Base-by-base conservation (phyloP, 2,113 vertebrate genomes). In the Sciurus niger region DNA sequence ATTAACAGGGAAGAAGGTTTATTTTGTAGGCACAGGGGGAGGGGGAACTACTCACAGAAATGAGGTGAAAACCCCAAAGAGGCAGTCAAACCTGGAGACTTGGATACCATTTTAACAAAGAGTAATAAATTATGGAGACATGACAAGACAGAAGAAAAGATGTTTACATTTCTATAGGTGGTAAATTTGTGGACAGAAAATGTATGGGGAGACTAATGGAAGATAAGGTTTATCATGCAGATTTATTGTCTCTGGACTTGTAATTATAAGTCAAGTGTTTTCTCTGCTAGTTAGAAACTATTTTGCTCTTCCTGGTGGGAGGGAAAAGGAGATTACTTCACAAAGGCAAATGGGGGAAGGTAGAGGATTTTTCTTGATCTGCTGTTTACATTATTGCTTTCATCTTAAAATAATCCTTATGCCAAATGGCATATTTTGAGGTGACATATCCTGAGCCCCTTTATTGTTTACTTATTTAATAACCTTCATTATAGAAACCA, bases 381-480 rank as follows among this genome's bases (percentile, higher is more conserved):
- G 12, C 65, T 67, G 2, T 86, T 92, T 65, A 68, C 79, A 85
- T 53, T 58, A 10, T 40, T 94, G 74, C 32, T 60, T 87, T 90
- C 51, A 94, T n/a, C 24, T 90, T 74, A 78, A 87, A 84, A 84
- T 63, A 90, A 90, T 43, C n/a, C 22, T 87, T 93, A 68, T 25
- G 30, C 20, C 14, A 89, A 63, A 24, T 53, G 53, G 40, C 34
- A n/a, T 67, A 74, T 79, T 87, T 92, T 16, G 53, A 93, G 63
- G 43, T 51, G 40, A 51, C 8, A 32, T 48, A 40, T 32, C 73
- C 43, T 82, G 79, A 92, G 40, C 8, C 6, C 4, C 16, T 32
- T 90, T 8, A 34, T 70, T 68, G 8, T 67, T 67, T 67, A 67
- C 55, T 40, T 77, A 17, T 79, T 90, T 72, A 86, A 88, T 60